Evolutionary conservation across 2,113 vertebrate genomes (phyloP).

Genomic region (Ginglymostoma cirratum): DNA sequence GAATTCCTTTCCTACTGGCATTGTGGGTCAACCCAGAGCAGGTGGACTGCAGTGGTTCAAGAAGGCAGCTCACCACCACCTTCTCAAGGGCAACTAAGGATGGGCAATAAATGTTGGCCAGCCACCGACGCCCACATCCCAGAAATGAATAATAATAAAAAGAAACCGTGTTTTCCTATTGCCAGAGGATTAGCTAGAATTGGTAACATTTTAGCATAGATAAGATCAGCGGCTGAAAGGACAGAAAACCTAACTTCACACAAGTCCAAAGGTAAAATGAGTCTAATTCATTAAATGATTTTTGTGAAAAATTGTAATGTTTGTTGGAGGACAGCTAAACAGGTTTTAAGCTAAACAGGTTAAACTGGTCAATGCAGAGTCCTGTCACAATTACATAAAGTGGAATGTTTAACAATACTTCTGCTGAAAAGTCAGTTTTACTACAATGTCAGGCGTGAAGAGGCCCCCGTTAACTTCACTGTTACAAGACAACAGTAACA

Average conservation of each 20-base stretch:
- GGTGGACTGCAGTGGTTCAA: too few relatives aligned
- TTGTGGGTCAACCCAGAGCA: too few relatives aligned
- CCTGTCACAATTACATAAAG: neutral
- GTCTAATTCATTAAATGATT: neutral
- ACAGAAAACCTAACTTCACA: neutral
- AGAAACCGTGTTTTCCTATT: neutral
- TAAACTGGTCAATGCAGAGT: neutral
- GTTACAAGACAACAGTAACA: neutral
- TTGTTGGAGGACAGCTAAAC: neutral
- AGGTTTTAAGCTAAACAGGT: neutral
- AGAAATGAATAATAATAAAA: too few relatives aligned
- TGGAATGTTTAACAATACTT: neutral
- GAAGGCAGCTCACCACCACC: too few relatives aligned
- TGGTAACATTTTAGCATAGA: neutral
- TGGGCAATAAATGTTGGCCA: too few relatives aligned
- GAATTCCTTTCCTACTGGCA: too few relatives aligned
- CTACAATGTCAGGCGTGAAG: neutral
- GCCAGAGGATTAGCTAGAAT: too few relatives aligned
- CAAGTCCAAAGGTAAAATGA: neutral
- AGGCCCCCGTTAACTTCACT: neutral
- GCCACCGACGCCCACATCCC: too few relatives aligned
- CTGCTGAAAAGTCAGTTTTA: neutral
- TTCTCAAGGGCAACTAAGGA: too few relatives aligned
- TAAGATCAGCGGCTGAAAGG: neutral
- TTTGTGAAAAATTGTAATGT: neutral